Base-by-base conservation (phyloP, 2,888 invertebrate species). In the Lasius fuliginosus region DNA sequence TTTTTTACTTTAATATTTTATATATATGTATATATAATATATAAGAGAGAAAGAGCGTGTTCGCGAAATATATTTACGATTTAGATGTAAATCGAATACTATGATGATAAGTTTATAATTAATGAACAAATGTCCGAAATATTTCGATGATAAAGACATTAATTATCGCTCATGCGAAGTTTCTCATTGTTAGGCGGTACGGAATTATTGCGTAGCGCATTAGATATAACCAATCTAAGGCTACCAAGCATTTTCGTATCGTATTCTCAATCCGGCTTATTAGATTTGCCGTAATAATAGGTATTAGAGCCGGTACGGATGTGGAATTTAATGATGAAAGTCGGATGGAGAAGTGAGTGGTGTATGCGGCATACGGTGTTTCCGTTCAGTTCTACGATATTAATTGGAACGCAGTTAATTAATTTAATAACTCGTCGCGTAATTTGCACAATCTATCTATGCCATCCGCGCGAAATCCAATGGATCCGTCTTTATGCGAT, bases 341-440 rank as follows among this genome's bases (percentile, higher is more conserved):
- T 71, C 46, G 42, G 65, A 49, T 65, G 33, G 3, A 23, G 5
- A 12, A 36, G n/a, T 62, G 27, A 46, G 42, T 18, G 18, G 18
- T 36, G 36, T n/a, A 4, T n/a, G 27, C 15, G 15, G n/a, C 27
- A 15, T 5, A 49, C 30, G n/a, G 1, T 64, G 53, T 36, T 53
- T 53, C 58, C 42, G 82, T 33, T 60, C 58, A n/a, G 42, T 58
- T n/a, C 62, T 73, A 53, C 27, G 68, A 83, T 84, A 79, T 76
- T 89, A 89, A 89, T 89, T 87, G 87, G 81, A 64, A 65, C 64
- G 73, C 82, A 74, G 84, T 88, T 89, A 87, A 89, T 89, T 87
- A 88, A 88, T 89, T 87, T 87, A 89, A 89, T 88, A 88, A 88
- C 84, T 83, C 73, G 77, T 33, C 42, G 83, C 30, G 69, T 40